Conservation (phyloP, 2,797 vertebrate species). For the Acrossocheilus fasciatus region DNA sequence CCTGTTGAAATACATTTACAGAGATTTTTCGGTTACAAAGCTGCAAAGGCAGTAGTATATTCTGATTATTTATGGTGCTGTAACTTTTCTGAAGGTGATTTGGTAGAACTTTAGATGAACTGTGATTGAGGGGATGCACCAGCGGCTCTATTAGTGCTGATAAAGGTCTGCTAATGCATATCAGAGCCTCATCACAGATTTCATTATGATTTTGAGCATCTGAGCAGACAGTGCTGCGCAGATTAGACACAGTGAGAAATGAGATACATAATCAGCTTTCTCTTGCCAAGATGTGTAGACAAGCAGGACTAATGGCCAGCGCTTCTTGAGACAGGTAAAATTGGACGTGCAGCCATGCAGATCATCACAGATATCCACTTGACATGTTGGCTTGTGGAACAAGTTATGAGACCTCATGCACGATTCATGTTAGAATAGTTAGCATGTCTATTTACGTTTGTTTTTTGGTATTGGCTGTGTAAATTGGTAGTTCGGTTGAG, state of each 20-base stretch:
- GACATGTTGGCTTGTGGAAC: not conserved
- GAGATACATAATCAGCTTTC: slow-evolving; percentile 31
- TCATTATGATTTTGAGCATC: slow-evolving; percentile 22
- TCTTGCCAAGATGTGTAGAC: slow-evolving; percentile 13
- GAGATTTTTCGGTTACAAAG: not conserved
- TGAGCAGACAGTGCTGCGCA: slow-evolving; percentile 8
- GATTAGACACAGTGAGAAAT: slow-evolving; percentile 34
- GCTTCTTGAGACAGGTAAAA: slow-evolving; percentile 18
- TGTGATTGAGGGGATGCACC: not conserved
- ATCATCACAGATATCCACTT: not conserved
- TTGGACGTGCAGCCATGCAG: not conserved
- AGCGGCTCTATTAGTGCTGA: not conserved
- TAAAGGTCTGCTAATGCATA: not conserved
- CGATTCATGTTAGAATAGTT: not conserved
- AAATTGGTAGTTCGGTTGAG: not conserved
- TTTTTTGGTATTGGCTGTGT: not conserved
- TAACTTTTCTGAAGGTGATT: slow-evolving; percentile 5
- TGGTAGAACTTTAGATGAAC: slow-evolving; percentile 16
- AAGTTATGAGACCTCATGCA: slow-evolving; percentile 19
- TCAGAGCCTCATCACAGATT: slow-evolving; percentile 12
- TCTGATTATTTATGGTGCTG: not conserved
- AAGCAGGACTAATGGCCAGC: slow-evolving; percentile 30
- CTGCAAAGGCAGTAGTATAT: too few relatives aligned
- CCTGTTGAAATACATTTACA: not conserved
- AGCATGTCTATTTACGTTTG: not conserved